A percentile compares a stretch with the other conserved stretches of the same genome.
These are phyloP conservation scores for Agrochola lota DNA, from an alignment of 2,888 invertebrate species.

Conservation along the genomic window DNA sequence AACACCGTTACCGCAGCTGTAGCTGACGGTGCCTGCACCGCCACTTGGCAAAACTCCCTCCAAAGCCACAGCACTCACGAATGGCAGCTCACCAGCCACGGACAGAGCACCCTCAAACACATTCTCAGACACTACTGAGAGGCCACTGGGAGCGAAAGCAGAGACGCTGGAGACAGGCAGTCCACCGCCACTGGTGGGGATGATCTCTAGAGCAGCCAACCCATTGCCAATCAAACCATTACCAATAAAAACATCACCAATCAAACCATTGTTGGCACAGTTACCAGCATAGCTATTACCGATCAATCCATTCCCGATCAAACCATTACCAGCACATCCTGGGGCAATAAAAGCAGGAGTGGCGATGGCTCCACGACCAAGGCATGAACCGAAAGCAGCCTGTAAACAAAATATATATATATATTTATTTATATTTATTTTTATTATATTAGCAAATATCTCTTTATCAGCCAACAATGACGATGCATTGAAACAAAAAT, in stretches of 20 bases:
- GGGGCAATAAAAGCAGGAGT: neutral
- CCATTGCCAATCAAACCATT: slow-evolving; percentile 23
- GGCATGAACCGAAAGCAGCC: slow-evolving; percentile 6
- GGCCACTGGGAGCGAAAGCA: slow-evolving; percentile 45
- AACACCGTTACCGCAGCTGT: neutral
- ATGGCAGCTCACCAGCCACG: slow-evolving; percentile 58
- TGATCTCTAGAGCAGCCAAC: slow-evolving; percentile 51
- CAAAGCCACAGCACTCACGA: slow-evolving; percentile 50
- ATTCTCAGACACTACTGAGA: slow-evolving; percentile 60
- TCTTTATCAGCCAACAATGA: neutral
- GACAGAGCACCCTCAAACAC: slow-evolving; percentile 55
- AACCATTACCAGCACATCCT: slow-evolving; percentile 14
- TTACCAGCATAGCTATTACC: too few species aligned
- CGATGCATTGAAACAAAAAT: too few species aligned
- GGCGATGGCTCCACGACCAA: neutral
- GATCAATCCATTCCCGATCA: too few species aligned
- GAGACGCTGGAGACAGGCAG: slow-evolving; percentile 55
- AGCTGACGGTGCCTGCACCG: slow-evolving; percentile 43
- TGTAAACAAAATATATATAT: neutral
- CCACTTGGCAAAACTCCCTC: slow-evolving; percentile 45
- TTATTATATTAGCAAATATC: neutral
- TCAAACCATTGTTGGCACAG: neutral
- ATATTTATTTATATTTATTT: too few species aligned
- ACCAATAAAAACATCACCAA: slow-evolving; percentile 5
- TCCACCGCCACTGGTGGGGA: slow-evolving; percentile 56